Evolutionary conservation across 92 coral and sea anemone species (phyloP), one percentile per base, ranked within the genome.

Genomic region (Bergia puertoricense): DNA sequence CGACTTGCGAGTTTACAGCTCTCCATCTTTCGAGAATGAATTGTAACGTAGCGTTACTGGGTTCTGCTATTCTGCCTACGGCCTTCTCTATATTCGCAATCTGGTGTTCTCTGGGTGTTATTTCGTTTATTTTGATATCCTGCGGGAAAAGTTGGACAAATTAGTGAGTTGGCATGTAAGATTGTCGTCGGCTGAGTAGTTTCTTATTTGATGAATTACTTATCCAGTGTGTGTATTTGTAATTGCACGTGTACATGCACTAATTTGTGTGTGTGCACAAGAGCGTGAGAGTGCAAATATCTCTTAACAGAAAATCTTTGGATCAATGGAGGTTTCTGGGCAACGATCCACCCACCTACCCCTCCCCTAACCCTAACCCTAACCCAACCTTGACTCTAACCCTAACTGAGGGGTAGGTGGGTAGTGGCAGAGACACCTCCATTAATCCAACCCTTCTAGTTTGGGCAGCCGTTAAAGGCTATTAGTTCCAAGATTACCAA

Each of bases 11-110:
- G 69, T 85, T 90, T 5, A 96, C 95, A 8, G 91, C 81, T 37
- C 87, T 91, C 99, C 99, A 97, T 93, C 98, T 90, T 40, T 93
- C 96, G 13, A 97, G 91, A 18, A 97, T 67, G 88, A 81, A 88
- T 54, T 93, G 91, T 22, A 94, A 91, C 62, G 92, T 79, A 54
- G 94, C 92, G 74, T 89, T 86, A 50, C 91, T 96, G 22, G 95
- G 93, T 76, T 94, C 96, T 65, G 92, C 89, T 20, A 97, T 89
- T 81, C 93, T 93, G 62, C 93, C 92, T 13, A 96, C 74, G 10
- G 98, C 94, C 42, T 92, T 88, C 50, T 90, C 90, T 57, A 97
- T 79, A 50, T 91, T 93, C 39, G 91, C 94, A 42, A 95, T 90
- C 78, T 92, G 91, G 43, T 86, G 75, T 41, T 92, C 91, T 54